Evolutionary conservation across 2,888 invertebrate species (phyloP).

Genomic region (Aphodius granarius): DNA sequence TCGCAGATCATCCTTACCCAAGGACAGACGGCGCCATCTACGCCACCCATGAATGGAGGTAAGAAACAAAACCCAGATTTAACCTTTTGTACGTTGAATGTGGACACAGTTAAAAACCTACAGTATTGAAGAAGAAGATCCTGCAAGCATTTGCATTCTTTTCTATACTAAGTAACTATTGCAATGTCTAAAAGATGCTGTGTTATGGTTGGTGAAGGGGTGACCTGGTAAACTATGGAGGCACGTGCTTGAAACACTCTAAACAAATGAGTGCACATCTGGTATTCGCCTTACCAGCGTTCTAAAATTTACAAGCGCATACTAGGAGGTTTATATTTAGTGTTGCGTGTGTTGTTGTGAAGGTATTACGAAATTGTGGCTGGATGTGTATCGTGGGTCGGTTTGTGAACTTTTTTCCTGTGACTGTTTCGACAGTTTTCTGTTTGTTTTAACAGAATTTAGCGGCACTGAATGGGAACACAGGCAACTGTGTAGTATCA

Average conservation of each 20-base stretch:
- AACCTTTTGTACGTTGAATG: too few species aligned
- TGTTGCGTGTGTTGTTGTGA: background rate
- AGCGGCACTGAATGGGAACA: too few species aligned
- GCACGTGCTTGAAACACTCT: background rate
- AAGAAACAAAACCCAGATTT: slow-evolving; percentile 41
- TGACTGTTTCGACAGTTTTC: background rate
- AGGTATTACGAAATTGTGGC: background rate
- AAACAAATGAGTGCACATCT: background rate
- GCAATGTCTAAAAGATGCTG: too few species aligned
- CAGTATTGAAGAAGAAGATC: too few species aligned
- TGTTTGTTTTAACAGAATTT: background rate
- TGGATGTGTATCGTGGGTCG: background rate
- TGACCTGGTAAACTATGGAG: background rate
- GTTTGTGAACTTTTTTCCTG: background rate
- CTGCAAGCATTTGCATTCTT: too few species aligned
- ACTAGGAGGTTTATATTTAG: background rate
- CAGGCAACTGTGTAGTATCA: too few species aligned
- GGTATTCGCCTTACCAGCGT: background rate
- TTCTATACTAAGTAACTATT: background rate
- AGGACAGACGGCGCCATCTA: slow-evolving; percentile 65
- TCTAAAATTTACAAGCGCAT: background rate
- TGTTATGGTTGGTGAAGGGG: background rate
- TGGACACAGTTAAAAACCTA: too few species aligned
- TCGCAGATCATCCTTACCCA: slow-evolving; percentile 88
- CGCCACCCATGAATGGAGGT: slow-evolving; percentile 71